Evolutionary conservation across 2,113 vertebrate genomes (phyloP), one percentile per base, ranked within the genome.

Genomic region (Hippocampus comes): DNA sequence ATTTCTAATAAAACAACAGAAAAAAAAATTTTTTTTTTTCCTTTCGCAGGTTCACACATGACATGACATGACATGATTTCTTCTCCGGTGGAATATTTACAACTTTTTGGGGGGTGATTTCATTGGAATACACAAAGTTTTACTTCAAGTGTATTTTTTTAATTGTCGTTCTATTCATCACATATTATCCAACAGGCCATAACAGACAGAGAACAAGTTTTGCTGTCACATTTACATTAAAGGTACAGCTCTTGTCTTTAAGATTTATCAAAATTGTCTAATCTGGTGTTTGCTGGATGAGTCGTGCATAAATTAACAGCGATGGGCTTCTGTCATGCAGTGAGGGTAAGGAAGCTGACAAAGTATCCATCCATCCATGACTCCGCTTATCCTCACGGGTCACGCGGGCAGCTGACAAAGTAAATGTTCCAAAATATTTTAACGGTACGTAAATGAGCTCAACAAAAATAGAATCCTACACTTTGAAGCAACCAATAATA

Each of bases 231-330:
- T 12, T 15, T 68, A 64, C 30, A 79, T 59, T 68, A 1, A 63
- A 27, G 38, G 18, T 14, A 61, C 23, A 77, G 56, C 12, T 5
- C 63, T 73, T 65, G 21, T 43, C 12, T 46, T 66, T 8, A 7
- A 25, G 17, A 11, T 43, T 17, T 25, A 48, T 66, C n/a, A 1
- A 46, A 11, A 72, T 17, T 17, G 27, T 77, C 27, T 78, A 74
- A 77, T 76, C 78, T 82, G 76, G 18, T 81, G 79, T 76, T 75
- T 78, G 49, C 71, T 30, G 0, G 2, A 27, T 61, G 56, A 82
- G 81, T n/a, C 77, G 23, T 17, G 6, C 42, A 74, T 77, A 57
- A 0, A 27, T 12, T 27, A 8, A n/a, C 11, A 68, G 38, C n/a
- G 1, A 2, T 15, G 6, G 38, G 41, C 12, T 46, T 43, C 23